These are phyloP conservation scores for Herpetotheres cachinnans DNA, from an alignment of 2,113 vertebrate species.

Conservation along the genomic window DNA sequence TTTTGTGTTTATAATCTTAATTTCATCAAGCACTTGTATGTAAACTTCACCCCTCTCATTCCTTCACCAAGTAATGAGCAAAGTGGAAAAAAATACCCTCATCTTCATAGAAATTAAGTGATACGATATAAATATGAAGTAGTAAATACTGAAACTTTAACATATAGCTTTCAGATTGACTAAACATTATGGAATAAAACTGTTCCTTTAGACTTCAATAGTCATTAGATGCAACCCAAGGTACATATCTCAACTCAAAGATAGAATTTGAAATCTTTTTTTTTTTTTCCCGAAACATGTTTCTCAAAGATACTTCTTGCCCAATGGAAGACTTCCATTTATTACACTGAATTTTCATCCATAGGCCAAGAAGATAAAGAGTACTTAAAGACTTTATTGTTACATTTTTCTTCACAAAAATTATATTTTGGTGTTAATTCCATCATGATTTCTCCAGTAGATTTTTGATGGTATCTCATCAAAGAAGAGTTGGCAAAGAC, in stretches of 20 bases:
- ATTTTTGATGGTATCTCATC: neutral
- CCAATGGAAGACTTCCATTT: neutral
- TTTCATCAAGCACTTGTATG: neutral
- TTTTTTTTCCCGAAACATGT: neutral
- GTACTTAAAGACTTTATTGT: neutral
- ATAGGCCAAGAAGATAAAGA: neutral
- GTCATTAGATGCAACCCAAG: neutral
- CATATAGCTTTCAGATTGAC: neutral
- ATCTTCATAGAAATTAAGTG: neutral
- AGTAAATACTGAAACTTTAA: neutral
- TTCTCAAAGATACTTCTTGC: neutral
- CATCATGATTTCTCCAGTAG: neutral
- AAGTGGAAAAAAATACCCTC: neutral
- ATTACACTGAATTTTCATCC: neutral
- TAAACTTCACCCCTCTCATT: neutral
- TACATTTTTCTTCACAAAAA: neutral
- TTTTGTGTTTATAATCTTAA: neutral
- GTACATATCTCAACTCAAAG: neutral
- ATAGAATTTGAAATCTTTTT: neutral
- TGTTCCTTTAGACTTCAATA: neutral
- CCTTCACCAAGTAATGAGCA: neutral
- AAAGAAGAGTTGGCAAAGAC: neutral
- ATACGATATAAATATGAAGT: neutral
- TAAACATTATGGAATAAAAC: neutral
- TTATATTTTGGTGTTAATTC: neutral